phyloP scores from a whole-genome alignment of 1,140 invertebrate species.

The Wasmannia auropunctata region DNA sequence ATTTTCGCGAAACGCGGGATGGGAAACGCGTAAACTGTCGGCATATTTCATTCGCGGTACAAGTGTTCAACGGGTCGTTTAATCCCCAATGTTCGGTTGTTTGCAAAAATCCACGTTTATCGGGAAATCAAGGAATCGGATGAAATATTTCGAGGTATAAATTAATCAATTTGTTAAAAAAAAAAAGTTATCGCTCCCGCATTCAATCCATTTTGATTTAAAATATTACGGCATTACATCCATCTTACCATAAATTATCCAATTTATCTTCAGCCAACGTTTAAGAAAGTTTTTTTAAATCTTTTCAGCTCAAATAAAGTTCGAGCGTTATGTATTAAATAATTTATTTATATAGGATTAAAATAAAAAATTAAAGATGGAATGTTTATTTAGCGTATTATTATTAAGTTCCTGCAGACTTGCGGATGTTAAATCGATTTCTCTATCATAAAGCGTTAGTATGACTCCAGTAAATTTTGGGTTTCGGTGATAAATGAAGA shows the following conservation, averaged over 20 bases:
- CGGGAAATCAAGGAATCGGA: background rate
- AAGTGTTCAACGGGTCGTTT: slow-evolving; percentile 52
- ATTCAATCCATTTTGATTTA: background rate
- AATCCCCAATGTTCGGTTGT: slow-evolving; percentile 17
- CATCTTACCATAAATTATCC: background rate
- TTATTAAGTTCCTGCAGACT: background rate
- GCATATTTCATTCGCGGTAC: slow-evolving; percentile 47
- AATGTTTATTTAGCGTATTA: background rate
- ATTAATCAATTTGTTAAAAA: background rate
- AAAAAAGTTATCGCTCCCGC: background rate
- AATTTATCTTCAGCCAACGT: background rate
- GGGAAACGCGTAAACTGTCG: slow-evolving; percentile 48
- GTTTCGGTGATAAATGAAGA: slow-evolving; percentile 33
- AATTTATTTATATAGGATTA: background rate
- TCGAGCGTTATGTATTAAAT: background rate
- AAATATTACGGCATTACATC: background rate
- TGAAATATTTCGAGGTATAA: background rate
- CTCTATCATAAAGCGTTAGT: background rate
- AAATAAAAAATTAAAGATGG: background rate
- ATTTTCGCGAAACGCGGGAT: slow-evolving; percentile 38
- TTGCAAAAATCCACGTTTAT: slow-evolving; percentile 35
- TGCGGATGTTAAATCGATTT: background rate
- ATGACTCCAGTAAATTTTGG: slow-evolving; percentile 1
- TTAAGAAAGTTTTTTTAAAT: background rate
- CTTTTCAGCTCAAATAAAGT: background rate